Evolutionary conservation across 2,113 vertebrate species (phyloP).

Genomic region (Pampusana beccarii): DNA sequence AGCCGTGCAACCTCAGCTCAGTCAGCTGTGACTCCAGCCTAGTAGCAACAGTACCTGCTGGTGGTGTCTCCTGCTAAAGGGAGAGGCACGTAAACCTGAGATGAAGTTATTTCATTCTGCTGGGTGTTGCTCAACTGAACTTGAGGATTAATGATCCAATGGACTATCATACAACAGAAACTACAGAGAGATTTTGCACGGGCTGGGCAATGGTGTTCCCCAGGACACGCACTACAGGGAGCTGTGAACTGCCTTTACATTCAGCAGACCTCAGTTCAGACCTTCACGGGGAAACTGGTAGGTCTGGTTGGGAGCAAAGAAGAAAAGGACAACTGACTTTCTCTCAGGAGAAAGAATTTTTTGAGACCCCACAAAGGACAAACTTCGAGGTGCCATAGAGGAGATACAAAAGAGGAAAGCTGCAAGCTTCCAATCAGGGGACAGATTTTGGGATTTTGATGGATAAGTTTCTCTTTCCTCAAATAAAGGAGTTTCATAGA

Average conservation of each 20-base stretch:
- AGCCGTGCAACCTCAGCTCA: no score
- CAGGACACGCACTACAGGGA: rapidly evolving
- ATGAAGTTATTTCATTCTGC: no score
- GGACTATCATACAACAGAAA: no score
- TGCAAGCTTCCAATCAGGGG: background rate
- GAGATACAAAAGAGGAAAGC: background rate
- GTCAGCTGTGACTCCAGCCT: no score
- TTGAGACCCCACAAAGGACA: background rate
- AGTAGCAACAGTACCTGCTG: no score
- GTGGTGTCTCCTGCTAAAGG: no score
- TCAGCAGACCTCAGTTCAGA: background rate
- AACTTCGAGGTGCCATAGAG: background rate
- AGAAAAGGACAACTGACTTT: background rate
- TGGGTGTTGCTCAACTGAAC: no score
- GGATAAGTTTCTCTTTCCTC: background rate
- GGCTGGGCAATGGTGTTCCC: rapidly evolving
- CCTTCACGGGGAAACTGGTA: background rate
- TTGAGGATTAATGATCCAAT: no score
- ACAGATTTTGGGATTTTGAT: background rate
- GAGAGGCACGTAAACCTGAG: no score
- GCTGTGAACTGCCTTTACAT: background rate
- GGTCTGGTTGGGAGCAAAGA: background rate
- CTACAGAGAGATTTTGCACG: no score
- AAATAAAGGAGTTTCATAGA: background rate
- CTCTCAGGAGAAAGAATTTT: background rate